These are phyloP conservation scores for Phalacrocorax carbo DNA, from an alignment of 2,113 vertebrate species.

Conservation along the genomic window DNA sequence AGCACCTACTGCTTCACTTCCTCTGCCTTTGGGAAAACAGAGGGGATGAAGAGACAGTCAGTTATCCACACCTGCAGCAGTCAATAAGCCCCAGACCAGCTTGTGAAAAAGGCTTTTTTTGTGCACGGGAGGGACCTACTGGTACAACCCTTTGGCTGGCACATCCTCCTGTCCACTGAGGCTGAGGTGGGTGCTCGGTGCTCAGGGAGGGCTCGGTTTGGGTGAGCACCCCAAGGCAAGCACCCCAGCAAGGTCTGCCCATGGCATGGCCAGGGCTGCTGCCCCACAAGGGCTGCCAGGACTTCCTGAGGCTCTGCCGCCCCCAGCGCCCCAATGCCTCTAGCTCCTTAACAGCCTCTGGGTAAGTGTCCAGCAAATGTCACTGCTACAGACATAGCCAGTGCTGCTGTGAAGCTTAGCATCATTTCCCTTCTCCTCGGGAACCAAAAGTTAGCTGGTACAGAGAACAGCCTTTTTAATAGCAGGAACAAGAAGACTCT, in stretches of 20 bases:
- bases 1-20: not conserved
- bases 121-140: not conserved
- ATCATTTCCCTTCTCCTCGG: not conserved
- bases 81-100: accelerated
- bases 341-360: not conserved
- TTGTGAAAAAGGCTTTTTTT: not conserved
- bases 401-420: not conserved
- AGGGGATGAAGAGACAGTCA: not conserved
- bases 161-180: not conserved
- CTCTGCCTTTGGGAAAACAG: not conserved
- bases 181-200: not conserved
- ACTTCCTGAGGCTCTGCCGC: not conserved
- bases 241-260: not conserved
- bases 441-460: not conserved
- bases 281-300: not conserved
- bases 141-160: not conserved
- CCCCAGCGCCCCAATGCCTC: accelerated
- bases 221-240: accelerated
- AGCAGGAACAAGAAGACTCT: slow-evolving; percentile 24
- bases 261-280: not conserved
- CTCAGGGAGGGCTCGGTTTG: accelerated
- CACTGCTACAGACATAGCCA: not conserved
- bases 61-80: too few relatives aligned
- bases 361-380: not conserved
- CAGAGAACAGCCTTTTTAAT: not conserved